Evolutionary conservation across 2,888 invertebrate genomes (phyloP), one percentile per base, ranked within the genome.

Genomic region (Xestobium rufovillosum): DNA sequence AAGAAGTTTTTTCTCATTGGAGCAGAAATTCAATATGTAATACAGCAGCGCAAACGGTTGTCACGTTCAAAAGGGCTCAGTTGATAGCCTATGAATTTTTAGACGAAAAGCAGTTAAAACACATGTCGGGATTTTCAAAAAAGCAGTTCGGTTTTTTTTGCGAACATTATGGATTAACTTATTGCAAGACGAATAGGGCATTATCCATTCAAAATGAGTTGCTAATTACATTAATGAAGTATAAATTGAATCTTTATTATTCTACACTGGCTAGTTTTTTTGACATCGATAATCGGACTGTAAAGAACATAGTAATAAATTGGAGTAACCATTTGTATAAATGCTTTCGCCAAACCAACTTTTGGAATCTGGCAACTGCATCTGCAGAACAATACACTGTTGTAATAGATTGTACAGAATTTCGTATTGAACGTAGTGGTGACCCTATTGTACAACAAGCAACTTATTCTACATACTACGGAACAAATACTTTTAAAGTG

Each of bases 401-500:
- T 4, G 13, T 35, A n/a, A 9, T 35, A 11, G 35, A 35, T 16
- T 35, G 36, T 14, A 36, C 36, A 2, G 36, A 36, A 33, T n/a
- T 38, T 16, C n/a, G 11, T n/a, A 34, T 32, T 15, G 38, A 38
- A 29, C 14, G 23, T 26, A 33, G 34, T 15, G 12, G 12, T n/a
- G 38, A 34, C 19, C 38, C 38, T 10, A 16, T 28, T n/a, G 29
- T 34, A 11, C 34, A 39, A 14, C 41, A 38, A 33, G 31, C 36
- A 9, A 38, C 38, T 13, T 34, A 38, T 15, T 41, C 38, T 6
- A 30, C 31, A 8, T 41, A 41, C 16, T 28, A 39, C 14, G 33
- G 33, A 8, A 39, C 33, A 14, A 42, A 36, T 31, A 42, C 42
- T 8, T 42, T 36, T 30, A 36, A 42, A 39, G 29, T 39, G 14